Base-by-base conservation (phyloP, 2,797 vertebrate species). In the Chelonia mydas region DNA sequence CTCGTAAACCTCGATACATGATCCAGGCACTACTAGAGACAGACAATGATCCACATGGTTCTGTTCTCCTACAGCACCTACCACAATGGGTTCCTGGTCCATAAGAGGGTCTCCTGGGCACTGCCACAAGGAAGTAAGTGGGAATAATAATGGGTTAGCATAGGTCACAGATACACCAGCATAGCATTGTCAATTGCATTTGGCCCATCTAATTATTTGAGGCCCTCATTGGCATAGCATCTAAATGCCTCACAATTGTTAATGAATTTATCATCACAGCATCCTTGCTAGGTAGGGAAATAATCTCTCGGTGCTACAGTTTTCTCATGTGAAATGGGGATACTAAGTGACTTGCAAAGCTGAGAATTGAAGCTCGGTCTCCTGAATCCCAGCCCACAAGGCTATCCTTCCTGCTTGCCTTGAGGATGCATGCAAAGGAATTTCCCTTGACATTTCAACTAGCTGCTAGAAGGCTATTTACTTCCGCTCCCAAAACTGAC, bases 71-170 rank as follows among this genome's bases (percentile, higher is more conserved):
- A 2, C 0, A 0, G 12, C 7, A 5, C 59, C 13, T 6, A 33
- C 7, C 59, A 7, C 15, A 6, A 12, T 41, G 37, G 37, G 49
- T 49, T 0, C 0, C 33, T 72, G 68, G 21, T 41, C 80, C 47
- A 76, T 51, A n/a, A 76, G 72, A 0, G 0, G 37, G 84, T 31
- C 2, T 77, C 49, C 28, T 79, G 28, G 7, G 0, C 0, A 0
- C 84, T 59, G 2, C 41, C 61, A 19, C 0, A 0, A 1, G 8
- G 84, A 19, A 25, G 25, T 45, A 41, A 37, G 80, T 51, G 25
- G 76, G 33, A 61, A 2, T 50, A 12, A 27, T 31, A 47, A n/a
- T 47, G 13, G 61, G 51, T 54, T 23, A 54, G 59, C 6, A 5
- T 61, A 33, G 31, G 33, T 17, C 11, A 61, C 33, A 33, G 12